Evolutionary conservation across 2,888 invertebrate species (phyloP).

Genomic region (Eulithis prunata): DNA sequence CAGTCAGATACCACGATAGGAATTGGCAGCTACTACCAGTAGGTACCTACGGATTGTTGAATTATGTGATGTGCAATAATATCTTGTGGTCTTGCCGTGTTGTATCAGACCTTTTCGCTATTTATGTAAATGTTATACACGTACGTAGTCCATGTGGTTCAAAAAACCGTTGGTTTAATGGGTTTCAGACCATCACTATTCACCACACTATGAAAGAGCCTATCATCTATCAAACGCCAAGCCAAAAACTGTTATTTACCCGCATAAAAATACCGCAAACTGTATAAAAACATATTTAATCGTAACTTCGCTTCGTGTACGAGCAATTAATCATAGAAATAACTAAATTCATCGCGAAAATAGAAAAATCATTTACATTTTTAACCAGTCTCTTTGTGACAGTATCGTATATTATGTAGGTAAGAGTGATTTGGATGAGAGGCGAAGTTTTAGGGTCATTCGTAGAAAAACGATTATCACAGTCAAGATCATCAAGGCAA

Average conservation of each 20-base stretch:
- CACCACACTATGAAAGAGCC: background rate
- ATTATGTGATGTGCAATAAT: no score
- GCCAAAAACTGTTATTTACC: background rate
- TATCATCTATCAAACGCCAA: background rate
- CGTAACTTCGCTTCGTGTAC: background rate
- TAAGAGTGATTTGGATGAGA: background rate
- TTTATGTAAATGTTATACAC: no score
- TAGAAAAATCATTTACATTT: constrained; percentile 22
- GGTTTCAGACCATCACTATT: no score
- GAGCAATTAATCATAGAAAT: constrained; percentile 26
- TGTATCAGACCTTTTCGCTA: no score
- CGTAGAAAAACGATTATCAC: background rate
- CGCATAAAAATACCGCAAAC: constrained; percentile 4
- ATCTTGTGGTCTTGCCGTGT: no score
- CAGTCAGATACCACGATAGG: no score
- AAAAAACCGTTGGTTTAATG: no score
- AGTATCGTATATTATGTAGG: background rate
- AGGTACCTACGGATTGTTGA: no score
- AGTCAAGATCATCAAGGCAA: background rate
- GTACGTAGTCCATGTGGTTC: no score
- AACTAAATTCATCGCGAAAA: constrained; percentile 28
- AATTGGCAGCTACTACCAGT: no score
- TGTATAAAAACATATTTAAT: background rate
- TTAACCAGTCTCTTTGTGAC: constrained; percentile 18
- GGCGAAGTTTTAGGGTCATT: background rate